These are phyloP conservation scores for Triplophysa siluroides DNA, from an alignment of 2,113 vertebrate genomes.

Conservation along the genomic window DNA sequence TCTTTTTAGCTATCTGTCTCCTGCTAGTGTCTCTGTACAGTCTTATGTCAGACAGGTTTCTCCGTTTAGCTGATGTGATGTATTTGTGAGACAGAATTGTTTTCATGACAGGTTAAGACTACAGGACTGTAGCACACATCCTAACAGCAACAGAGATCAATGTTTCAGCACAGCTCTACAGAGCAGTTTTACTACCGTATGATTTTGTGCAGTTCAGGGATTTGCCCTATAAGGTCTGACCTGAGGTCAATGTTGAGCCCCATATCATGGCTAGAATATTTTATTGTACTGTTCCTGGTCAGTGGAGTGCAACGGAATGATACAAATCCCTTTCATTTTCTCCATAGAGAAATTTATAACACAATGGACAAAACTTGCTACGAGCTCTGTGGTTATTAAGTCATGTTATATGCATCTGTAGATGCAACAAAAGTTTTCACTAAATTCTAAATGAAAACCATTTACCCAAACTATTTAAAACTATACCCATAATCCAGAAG, in stretches of 20 bases:
- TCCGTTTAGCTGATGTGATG: background rate
- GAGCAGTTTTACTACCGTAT: background rate
- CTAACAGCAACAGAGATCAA: conserved; percentile 60
- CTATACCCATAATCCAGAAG: too few relatives aligned
- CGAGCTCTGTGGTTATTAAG: too few relatives aligned
- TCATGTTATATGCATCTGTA: too few relatives aligned
- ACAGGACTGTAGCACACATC: conserved; percentile 52
- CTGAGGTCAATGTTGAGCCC: background rate
- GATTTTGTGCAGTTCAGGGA: background rate
- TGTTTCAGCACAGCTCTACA: conserved; percentile 62
- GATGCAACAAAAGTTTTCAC: too few relatives aligned
- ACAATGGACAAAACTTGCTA: too few relatives aligned
- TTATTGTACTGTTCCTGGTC: too few relatives aligned
- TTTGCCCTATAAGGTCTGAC: background rate
- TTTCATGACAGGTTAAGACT: conserved; percentile 37
- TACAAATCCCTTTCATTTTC: too few relatives aligned
- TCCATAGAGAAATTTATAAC: too few relatives aligned
- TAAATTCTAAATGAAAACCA: too few relatives aligned
- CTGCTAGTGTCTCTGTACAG: background rate
- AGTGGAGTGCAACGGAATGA: too few relatives aligned
- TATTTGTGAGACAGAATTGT: conserved; percentile 36
- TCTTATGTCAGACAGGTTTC: background rate
- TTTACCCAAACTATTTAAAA: too few relatives aligned
- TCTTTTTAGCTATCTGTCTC: background rate
- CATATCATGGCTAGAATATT: background rate